Base-by-base conservation (phyloP, 2,113 vertebrate species). In the Cyanoramphus novaezelandiae region DNA sequence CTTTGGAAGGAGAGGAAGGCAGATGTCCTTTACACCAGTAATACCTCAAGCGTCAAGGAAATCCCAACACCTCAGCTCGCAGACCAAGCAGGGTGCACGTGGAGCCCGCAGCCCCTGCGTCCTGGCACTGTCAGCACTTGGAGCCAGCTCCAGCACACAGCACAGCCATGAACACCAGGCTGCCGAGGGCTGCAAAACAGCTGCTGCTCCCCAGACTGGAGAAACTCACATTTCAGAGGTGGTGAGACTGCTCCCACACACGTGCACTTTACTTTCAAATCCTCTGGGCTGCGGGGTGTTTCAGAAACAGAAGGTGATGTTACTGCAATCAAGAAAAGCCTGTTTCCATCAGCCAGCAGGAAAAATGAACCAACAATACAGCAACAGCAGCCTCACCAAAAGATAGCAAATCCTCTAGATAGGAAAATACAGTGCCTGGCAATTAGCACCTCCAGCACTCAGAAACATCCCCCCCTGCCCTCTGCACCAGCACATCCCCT, bases 191-290 rank as follows among this genome's bases (percentile, higher is more conserved):
- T 92, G 74, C 11, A 1, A 77, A 95, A 89, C 95, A 97, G 97
- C 95, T 97, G 95, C 85, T 94, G 92, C 92, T 77, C 92, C 72
- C 91, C 90, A 95, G 89, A 75, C 71, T 6, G 75, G 68, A 88
- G 92, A 94, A 92, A 82, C 71, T 46, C 80, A 88, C 92, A 64
- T 97, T 93, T 96, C 91, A 65, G 95, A 35, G 21, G 57, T 89
- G 95, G 50, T 55, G 89, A 95, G 97, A 62, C 55, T 90, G 94
- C 68, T 98, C 95, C 95, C 78, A 72, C 41, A 0, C 62, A 86
- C 7, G 17, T 92, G 88, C 78, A 84, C 76, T 86, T 91, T 46
- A 59, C 65, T 94, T 88, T 64, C 70, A 75, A 80, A 87, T 81
- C 92, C 88, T 89, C 60, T 3, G 15, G 75, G 86, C 77, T 76